A percentile compares a stretch with the other conserved stretches of the same genome.
Evolutionary conservation across 37 sponge, comb jelly and placozoan species (phyloP).

Genomic region (Hexactinellida sp.): DNA sequence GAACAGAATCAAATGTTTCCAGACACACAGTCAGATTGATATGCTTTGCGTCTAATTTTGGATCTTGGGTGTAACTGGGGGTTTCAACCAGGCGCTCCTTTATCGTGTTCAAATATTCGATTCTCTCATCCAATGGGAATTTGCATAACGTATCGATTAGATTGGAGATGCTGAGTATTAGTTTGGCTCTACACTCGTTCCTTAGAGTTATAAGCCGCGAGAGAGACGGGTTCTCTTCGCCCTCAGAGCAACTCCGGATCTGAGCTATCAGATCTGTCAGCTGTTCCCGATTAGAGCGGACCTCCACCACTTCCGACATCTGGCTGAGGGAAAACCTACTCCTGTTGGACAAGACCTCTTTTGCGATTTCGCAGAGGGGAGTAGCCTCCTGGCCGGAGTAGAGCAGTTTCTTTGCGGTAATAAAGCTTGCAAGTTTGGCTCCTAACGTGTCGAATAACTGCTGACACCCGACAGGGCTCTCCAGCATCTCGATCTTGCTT

Average conservation of each 20-base stretch:
- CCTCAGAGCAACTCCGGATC: background rate
- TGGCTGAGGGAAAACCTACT: background rate
- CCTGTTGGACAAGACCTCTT: background rate
- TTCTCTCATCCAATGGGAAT: background rate
- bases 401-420: background rate
- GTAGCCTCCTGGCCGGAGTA: background rate
- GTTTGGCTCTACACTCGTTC: background rate
- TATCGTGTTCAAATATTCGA: background rate
- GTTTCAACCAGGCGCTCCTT: background rate
- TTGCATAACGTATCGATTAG: background rate
- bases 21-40: background rate
- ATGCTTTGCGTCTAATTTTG: background rate
- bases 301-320: constrained; percentile 4
- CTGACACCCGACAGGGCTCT: background rate
- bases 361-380: background rate
- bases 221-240: background rate
- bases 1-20: background rate
- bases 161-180: background rate
- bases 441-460: background rate
- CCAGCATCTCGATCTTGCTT: background rate
- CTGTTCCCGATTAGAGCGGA: background rate
- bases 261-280: background rate
- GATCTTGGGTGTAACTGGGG: background rate
- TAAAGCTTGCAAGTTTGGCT: background rate
- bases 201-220: background rate